Evolutionary conservation across 1,140 invertebrate species (phyloP).

Genomic region (Bicyclus anynana): DNA sequence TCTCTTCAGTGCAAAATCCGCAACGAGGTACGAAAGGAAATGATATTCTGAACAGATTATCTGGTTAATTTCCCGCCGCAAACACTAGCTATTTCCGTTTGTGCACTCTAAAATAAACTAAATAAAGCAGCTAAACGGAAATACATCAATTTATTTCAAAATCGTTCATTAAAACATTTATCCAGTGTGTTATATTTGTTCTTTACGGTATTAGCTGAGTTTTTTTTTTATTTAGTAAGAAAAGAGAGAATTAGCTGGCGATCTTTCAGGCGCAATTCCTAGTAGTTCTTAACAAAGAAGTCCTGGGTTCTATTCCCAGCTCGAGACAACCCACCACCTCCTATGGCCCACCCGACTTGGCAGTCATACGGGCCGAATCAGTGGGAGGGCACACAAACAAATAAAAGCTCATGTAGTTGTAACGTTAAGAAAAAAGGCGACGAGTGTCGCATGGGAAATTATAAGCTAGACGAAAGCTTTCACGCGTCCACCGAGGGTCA

Average conservation of each 20-base stretch:
- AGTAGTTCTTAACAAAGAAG: too few relatives aligned
- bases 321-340: too few relatives aligned
- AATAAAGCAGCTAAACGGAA: slow-evolving; percentile 21
- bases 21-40: slow-evolving; percentile 31
- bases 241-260: too few relatives aligned
- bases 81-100: slow-evolving; percentile 33
- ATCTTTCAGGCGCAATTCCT: too few relatives aligned
- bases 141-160: slow-evolving; percentile 14
- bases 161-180: not conserved
- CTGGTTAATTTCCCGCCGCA: slow-evolving; percentile 35
- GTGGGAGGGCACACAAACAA: not conserved
- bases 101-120: slow-evolving; percentile 25
- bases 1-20: slow-evolving; percentile 25
- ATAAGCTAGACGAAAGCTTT: not conserved
- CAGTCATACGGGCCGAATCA: too few relatives aligned
- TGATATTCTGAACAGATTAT: slow-evolving; percentile 38
- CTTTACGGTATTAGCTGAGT: too few relatives aligned
- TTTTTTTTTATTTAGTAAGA: too few relatives aligned
- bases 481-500: not conserved
- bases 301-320: too few relatives aligned
- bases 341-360: too few relatives aligned
- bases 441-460: not conserved
- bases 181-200: not conserved
- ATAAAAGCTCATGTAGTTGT: not conserved
- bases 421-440: not conserved